These are phyloP conservation scores for Andrena haemorrhoa DNA, from an alignment of 2,888 invertebrate genomes.

Conservation along the genomic window DNA sequence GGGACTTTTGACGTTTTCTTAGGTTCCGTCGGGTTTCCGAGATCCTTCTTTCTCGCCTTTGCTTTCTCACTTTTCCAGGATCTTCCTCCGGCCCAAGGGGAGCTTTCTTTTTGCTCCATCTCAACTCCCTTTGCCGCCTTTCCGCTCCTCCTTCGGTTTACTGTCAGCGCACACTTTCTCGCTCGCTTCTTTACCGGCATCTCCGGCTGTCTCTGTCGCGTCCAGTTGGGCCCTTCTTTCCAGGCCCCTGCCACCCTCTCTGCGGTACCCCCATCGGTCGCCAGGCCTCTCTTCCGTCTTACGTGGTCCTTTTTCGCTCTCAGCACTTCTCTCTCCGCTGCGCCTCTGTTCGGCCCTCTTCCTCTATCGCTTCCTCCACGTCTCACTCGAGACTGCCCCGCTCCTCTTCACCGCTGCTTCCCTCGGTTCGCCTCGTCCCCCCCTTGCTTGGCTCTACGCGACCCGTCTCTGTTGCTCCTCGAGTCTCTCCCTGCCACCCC, in stretches of 20 bases:
- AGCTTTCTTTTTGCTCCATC: conserved; percentile 30
- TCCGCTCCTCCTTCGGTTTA: neutral
- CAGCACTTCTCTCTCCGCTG: neutral
- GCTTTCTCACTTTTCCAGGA: conserved; percentile 6
- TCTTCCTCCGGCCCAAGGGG: neutral
- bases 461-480: neutral
- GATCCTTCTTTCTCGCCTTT: conserved; percentile 5
- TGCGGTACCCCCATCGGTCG: neutral
- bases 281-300: neutral
- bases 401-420: neutral
- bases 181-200: conserved; percentile 13
- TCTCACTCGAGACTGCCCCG: conserved; percentile 11
- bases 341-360: neutral
- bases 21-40: conserved; percentile 39
- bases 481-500: neutral
- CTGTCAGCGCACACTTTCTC: neutral
- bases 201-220: neutral
- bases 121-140: conserved; percentile 17
- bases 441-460: neutral
- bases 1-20: conserved; percentile 21
- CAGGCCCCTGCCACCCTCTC: conserved; percentile 16
- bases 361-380: neutral
- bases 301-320: conserved; percentile 14
- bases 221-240: conserved; percentile 9
- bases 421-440: neutral